Evolutionary conservation across 1,140 invertebrate genomes (phyloP), one percentile per base, ranked within the genome.

Genomic region (Cryptotermes secundus): DNA sequence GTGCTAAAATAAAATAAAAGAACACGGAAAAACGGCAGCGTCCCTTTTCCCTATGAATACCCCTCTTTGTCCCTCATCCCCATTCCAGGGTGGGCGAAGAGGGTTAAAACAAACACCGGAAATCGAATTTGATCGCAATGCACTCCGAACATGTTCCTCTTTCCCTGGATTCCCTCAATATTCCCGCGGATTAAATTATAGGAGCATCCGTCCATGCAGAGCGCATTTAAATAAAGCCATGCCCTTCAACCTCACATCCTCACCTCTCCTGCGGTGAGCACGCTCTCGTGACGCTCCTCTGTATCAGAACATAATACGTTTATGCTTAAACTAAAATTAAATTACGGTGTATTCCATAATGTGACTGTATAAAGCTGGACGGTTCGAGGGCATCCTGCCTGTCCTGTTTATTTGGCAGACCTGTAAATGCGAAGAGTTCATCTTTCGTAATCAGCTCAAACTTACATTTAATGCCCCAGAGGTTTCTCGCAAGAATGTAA

Each of bases 171-270:
- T 14, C 53, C 53, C 53, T 59, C 53, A 59, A 59, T 59, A 59
- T 59, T 59, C 53, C 26, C 19, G 53, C 53, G 53, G 53, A 59
- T 59, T 59, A 59, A 59, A 59, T 59, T 72, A 72, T 72, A 72
- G 10, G 59, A 31, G 1, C 26, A 72, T 72, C 59, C n/a, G 59
- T 31, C 59, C 59, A 72, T 72, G 59, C 59, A 72, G 59, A 72
- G 31, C 59, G 59, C 59, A 72, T 72, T 72, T 72, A 72, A 72
- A 72, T 72, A 72, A 72, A 72, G 59, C 59, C 59, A 72, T 72
- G 59, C 26, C 59, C 59, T 31, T 72, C n/a, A 26, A 49, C 59
- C n/a, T 9, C 31, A 26, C n/a, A 31, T 72, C 59, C 59, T 72
- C 59, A 72, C 26, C n/a, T 72, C 59, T 31, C 26, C 59, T 49